phyloP scores from a whole-genome alignment of 2,888 invertebrate genomes.

The Leucania comma region DNA sequence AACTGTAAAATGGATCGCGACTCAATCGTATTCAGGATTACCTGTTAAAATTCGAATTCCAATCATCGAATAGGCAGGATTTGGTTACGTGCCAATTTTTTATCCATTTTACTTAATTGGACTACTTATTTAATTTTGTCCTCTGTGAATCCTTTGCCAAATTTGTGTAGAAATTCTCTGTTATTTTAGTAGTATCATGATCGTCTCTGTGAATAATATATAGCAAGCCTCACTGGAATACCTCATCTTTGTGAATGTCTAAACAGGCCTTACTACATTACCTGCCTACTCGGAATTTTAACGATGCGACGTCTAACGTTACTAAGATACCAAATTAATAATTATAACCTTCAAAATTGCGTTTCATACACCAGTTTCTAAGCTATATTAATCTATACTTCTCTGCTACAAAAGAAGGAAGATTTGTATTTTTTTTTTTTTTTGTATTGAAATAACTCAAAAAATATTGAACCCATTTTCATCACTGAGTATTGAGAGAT shows the following conservation, averaged over 20 bases:
- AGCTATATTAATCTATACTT: background rate
- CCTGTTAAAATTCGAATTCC: slow-evolving; percentile 22
- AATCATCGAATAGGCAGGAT: slow-evolving; percentile 17
- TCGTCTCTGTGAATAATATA: slow-evolving; percentile 50
- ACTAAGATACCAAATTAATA: slow-evolving; percentile 1
- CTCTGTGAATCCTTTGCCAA: background rate
- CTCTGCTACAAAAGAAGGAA: too few species aligned
- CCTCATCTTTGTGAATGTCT: slow-evolving; percentile 46
- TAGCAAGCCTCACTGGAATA: slow-evolving; percentile 32
- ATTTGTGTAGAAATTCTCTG: background rate
- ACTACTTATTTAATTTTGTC: background rate
- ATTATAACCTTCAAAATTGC: background rate
- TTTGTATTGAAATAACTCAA: too few species aligned
- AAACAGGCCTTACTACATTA: slow-evolving; percentile 17
- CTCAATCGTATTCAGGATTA: slow-evolving; percentile 12
- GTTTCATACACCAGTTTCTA: background rate
- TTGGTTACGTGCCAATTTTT: background rate
- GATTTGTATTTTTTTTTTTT: too few species aligned
- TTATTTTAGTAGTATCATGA: slow-evolving; percentile 10
- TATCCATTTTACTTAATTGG: slow-evolving; percentile 1
- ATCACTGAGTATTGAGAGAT: too few species aligned
- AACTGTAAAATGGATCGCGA: background rate
- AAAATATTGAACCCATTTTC: too few species aligned
- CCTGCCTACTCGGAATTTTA: slow-evolving; percentile 24
- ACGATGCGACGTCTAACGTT: slow-evolving; percentile 5